Conservation (phyloP, 2,113 vertebrate species). For the Leucopternis melanops region DNA sequence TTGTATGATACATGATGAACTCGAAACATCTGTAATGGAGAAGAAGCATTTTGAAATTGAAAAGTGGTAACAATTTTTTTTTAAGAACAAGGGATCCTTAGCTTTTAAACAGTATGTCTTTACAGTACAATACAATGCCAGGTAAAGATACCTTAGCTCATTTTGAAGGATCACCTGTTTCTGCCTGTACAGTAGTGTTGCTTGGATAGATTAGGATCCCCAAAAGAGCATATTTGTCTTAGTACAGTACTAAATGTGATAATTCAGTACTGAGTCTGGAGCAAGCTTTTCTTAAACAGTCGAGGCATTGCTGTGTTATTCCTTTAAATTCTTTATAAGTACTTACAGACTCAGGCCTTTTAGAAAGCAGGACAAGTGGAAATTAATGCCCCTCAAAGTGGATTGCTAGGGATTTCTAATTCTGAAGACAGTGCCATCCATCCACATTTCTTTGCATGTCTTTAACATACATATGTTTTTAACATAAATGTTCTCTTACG, state of each 20-base stretch:
- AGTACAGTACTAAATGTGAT: neutral
- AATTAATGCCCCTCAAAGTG: neutral
- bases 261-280: neutral
- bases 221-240: neutral
- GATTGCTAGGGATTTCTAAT: neutral
- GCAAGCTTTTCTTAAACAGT: neutral
- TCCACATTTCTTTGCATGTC: neutral
- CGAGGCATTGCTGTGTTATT: neutral
- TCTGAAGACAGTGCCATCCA: neutral
- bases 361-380: neutral
- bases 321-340: neutral
- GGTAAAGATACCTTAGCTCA: neutral
- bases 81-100: neutral
- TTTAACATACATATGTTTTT: neutral
- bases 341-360: neutral
- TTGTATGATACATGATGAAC: neutral
- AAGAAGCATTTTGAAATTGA: neutral
- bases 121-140: neutral
- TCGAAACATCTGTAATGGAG: neutral
- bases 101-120: neutral
- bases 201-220: neutral
- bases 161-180: neutral
- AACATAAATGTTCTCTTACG: neutral
- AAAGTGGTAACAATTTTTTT: neutral
- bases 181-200: neutral